These are phyloP conservation scores for Xiphorhynchus elegans DNA, from an alignment of 2,113 vertebrate species.

Conservation along the genomic window DNA sequence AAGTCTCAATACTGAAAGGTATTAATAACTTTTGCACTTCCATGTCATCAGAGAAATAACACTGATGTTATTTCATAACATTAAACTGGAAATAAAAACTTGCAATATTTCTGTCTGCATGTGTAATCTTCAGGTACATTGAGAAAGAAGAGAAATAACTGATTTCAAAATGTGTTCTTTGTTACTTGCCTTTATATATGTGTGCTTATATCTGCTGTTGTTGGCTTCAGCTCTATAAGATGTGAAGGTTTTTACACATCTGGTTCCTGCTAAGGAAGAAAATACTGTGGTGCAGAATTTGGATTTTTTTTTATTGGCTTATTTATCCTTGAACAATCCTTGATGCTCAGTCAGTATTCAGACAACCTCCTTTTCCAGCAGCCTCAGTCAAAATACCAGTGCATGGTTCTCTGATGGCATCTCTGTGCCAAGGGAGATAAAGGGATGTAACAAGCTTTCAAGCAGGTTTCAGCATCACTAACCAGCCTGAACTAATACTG, in stretches of 20 bases:
- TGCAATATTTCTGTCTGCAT: neutral
- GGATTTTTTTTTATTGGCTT: neutral
- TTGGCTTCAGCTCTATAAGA: neutral
- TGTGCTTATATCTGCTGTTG: neutral
- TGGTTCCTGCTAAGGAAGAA: neutral
- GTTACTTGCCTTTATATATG: neutral
- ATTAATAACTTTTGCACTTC: neutral
- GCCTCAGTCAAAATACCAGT: neutral
- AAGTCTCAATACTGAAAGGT: neutral
- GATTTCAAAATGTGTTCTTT: neutral
- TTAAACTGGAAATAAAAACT: neutral
- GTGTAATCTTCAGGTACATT: neutral
- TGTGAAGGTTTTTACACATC: neutral
- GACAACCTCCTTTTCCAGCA: neutral
- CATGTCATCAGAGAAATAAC: neutral
- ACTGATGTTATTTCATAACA: constrained; percentile 2
- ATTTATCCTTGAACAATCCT: neutral
- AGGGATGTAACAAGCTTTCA: neutral
- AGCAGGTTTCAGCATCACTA: neutral
- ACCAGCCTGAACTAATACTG: constrained; percentile 33
- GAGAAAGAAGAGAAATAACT: neutral
- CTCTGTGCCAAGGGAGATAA: constrained; percentile 14
- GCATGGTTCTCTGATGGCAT: neutral
- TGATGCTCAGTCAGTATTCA: neutral
- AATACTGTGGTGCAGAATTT: neutral